Base-by-base conservation (phyloP, 2,113 vertebrate species). In the human (Homo sapiens) region DNA sequence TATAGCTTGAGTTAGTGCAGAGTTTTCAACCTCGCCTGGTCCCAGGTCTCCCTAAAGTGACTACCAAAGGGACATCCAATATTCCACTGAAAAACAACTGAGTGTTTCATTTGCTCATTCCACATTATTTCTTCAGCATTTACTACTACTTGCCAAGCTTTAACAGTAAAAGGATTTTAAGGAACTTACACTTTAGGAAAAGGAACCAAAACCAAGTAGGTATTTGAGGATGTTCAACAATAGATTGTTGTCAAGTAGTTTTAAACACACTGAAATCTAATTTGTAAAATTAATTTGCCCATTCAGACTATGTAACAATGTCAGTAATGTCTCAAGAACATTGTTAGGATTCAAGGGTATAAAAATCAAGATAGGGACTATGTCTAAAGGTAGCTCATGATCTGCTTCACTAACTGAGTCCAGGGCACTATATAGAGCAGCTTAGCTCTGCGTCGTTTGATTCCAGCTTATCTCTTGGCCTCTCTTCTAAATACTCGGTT, bases 81-180 rank as follows among this genome's bases (percentile, higher is more conserved):
- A 61, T 64, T 57, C 81, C 38, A 38, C 4, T 82, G 64, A 55
- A 83, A 92, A 91, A 23, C 68, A 85, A 70, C 20, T 72, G 40
- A 12, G 2, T 76, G 20, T 48, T 93, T 78, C 5, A 27, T 73
- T 92, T 88, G n/a, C 88, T 92, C 48, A 18, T 85, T 90, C 55
- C 27, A 30, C 61, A 50, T 80, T 50, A n/a, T 84, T 90, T 92
- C 66, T 78, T 93, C 35, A 83, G 55, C n/a, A 76, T 95, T 92
- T 92, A 35, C 30, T 68, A 45, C 23, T n/a, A 61, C 64, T 79
- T 93, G 11, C 35, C 50, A 96, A 79, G 27, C 55, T 10, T n/a
- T 5, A 68, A 66, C 23, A 83, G 16, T 79, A 35, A 81, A 96
- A 45, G 8, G 10, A 70, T 52, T 13, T 70, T 75, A 61, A 86